phyloP scores from a whole-genome alignment of 2,888 invertebrate species.

The Carabus problematicus region DNA sequence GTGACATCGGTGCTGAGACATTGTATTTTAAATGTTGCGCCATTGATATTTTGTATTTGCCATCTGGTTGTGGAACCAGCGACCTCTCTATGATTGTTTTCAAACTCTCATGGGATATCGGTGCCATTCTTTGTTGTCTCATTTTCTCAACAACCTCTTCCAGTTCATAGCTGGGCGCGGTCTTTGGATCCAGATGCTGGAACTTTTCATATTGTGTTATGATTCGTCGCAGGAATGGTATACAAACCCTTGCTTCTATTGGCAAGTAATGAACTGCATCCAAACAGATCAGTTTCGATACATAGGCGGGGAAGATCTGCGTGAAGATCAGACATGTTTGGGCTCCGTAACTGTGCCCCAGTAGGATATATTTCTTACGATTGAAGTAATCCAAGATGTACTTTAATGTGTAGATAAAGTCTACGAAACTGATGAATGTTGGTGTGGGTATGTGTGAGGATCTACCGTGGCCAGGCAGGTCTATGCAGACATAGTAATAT shows the following conservation, averaged over 20 bases:
- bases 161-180: slow-evolving; percentile 56
- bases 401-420: slow-evolving; percentile 54
- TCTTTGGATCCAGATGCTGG: slow-evolving; percentile 37
- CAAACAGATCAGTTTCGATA: slow-evolving; percentile 55
- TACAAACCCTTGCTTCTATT: slow-evolving; percentile 47
- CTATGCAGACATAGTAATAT: slow-evolving; percentile 55
- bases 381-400: slow-evolving; percentile 41
- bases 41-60: slow-evolving; percentile 63
- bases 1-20: slow-evolving; percentile 56
- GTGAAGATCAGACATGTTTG: slow-evolving; percentile 52
- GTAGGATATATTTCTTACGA: slow-evolving; percentile 38
- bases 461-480: slow-evolving; percentile 64
- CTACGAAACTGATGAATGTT: slow-evolving; percentile 51
- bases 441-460: slow-evolving; percentile 59
- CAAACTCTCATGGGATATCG: slow-evolving; percentile 62
- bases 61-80: slow-evolving; percentile 57
- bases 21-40: slow-evolving; percentile 63
- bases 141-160: slow-evolving; percentile 62
- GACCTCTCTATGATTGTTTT: slow-evolving; percentile 61
- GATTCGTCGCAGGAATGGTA: slow-evolving; percentile 50
- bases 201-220: no score
- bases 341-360: slow-evolving; percentile 58
- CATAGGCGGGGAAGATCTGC: slow-evolving; percentile 52
- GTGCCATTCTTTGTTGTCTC: slow-evolving; percentile 56
- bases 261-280: slow-evolving; percentile 54